phyloP scores from a whole-genome alignment of 1,140 invertebrate genomes.

The Zeugodacus cucurbitae region DNA sequence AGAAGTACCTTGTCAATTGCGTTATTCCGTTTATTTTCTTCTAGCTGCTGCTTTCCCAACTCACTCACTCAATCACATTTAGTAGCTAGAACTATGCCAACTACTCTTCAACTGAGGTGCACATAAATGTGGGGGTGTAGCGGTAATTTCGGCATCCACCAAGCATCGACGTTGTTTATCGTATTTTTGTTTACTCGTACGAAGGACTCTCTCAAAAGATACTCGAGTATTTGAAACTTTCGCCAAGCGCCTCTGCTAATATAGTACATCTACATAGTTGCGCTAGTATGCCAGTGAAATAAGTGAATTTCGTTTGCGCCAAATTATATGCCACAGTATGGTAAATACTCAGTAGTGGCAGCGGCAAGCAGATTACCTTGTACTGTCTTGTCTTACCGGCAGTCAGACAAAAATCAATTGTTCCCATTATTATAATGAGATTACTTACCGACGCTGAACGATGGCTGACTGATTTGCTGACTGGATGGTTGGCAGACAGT shows the following conservation, averaged over 20 bases:
- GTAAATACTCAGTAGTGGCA: background rate
- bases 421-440: conserved; percentile 65
- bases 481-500: background rate
- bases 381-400: conserved; percentile 43
- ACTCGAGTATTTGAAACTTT: background rate
- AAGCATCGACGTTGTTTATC: background rate
- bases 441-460: conserved; percentile 64
- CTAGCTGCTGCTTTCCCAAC: too few relatives aligned
- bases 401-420: conserved; percentile 64
- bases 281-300: background rate
- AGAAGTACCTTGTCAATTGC: too few relatives aligned
- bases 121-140: too few relatives aligned
- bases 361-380: background rate
- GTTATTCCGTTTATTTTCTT: too few relatives aligned
- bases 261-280: background rate
- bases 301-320: background rate
- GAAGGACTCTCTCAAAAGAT: background rate
- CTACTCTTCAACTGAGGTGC: too few relatives aligned
- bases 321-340: background rate
- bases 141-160: too few relatives aligned
- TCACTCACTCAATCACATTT: too few relatives aligned
- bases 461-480: conserved; percentile 48
- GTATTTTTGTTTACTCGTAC: background rate
- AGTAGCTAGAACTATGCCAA: too few relatives aligned
- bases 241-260: background rate